Conservation (phyloP, 2,797 vertebrate species). For the Halcyon leucocephala region DNA sequence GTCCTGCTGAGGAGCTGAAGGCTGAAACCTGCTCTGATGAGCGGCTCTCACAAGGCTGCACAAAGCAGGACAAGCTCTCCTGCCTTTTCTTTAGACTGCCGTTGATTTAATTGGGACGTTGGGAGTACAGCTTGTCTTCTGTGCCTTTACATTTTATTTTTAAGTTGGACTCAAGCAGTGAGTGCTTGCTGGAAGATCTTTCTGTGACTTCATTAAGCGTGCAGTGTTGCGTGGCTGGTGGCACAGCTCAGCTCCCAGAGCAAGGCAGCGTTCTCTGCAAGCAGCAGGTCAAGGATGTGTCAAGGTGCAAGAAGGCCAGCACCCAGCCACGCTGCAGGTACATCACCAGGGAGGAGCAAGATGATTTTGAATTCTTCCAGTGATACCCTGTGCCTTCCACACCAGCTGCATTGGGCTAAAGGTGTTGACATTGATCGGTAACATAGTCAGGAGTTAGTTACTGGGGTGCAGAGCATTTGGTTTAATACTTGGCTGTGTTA, state of each 20-base stretch:
- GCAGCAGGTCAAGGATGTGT: neutral
- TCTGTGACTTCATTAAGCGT: neutral
- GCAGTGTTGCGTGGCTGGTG: neutral
- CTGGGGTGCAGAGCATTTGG: neutral
- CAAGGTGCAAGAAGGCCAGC: neutral
- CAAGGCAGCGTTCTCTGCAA: neutral
- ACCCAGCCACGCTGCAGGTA: fast-evolving
- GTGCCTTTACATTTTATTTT: neutral
- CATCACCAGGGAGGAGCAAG: neutral
- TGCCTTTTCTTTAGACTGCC: neutral
- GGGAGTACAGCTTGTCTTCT: neutral
- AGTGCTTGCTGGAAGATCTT: neutral
- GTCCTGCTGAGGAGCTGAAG: neutral
- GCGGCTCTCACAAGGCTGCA: neutral
- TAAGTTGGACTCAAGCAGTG: neutral
- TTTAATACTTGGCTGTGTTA: neutral
- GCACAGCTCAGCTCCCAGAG: neutral
- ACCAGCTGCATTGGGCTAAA: neutral
- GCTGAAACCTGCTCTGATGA: neutral
- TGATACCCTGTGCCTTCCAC: neutral
- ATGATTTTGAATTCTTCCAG: neutral
- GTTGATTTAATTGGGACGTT: neutral
- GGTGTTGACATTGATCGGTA: neutral
- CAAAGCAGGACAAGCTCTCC: neutral
- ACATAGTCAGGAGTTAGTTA: neutral